Evolutionary conservation across 2,113 vertebrate genomes (phyloP).

Genomic region (Empidonax alnorum): DNA sequence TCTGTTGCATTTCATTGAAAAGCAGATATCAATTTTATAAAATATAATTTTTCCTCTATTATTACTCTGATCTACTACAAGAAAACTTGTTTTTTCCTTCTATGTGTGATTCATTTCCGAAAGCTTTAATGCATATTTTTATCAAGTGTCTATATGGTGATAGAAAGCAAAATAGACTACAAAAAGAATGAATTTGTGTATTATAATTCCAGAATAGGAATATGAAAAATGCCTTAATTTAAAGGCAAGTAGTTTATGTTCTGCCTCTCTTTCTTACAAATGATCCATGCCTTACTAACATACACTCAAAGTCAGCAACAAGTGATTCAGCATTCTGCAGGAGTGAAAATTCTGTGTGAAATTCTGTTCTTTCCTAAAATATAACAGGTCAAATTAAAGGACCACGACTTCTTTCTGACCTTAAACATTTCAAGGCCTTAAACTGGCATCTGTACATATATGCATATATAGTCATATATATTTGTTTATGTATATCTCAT

Average conservation of each 20-base stretch:
- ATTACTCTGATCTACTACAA: background rate
- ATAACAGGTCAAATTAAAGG: background rate
- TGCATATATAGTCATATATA: rapidly evolving
- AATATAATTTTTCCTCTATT: background rate
- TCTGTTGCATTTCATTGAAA: slow-evolving; percentile 1
- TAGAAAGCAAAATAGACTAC: background rate
- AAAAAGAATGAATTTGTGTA: background rate
- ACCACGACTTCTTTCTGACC: background rate
- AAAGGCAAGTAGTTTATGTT: background rate
- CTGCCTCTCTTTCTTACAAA: background rate
- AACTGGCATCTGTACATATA: background rate
- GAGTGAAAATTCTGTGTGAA: background rate
- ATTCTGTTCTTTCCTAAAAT: background rate
- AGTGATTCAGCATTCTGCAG: background rate
- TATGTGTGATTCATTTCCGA: background rate
- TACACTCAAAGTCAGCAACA: background rate
- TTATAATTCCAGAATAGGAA: background rate
- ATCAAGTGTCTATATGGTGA: background rate
- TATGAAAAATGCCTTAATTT: background rate
- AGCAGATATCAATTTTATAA: background rate
- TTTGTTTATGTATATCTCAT: background rate
- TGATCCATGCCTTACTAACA: background rate
- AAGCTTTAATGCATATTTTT: background rate
- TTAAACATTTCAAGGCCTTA: background rate
- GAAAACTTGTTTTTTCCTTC: background rate